Base-by-base conservation (phyloP, 2,797 vertebrate genomes). In the Geotrypetes seraphini region DNA sequence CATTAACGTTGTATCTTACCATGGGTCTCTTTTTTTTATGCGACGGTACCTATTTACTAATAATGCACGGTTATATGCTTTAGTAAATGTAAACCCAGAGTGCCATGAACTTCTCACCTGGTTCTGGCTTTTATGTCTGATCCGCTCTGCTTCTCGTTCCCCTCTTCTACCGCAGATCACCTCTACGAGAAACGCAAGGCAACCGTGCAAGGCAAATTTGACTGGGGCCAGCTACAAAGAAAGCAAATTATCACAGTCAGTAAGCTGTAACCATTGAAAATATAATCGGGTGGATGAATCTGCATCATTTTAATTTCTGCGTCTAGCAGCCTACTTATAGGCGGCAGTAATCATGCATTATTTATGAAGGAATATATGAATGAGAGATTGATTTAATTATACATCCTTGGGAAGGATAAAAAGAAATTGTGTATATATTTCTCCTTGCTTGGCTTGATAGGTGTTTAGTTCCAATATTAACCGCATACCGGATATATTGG, bases 371-470 rank as follows among this genome's bases (percentile, higher is more conserved):
- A 26, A 32, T 26, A 6, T n/a, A 25, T 12, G n/a, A 17, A 12
- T 16, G 31, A n/a, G 26, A 5, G 8, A 3, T 7, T 0, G 1
- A n/a, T 5, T 0, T 3, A 1, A 2, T 1, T 3, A 4, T 10
- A 0, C 1, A 0, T 1, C 1, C 10, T 1, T 4, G 12, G 10
- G 11, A 9, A 10, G 7, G 26, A 3, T 2, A n/a, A 8, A 3
- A 4, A 2, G 22, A 8, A n/a, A 25, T 2, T 4, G 12, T 5
- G 26, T 5, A 4, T 1, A 2, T 7, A 15, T 27, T 2, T 11
- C 1, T 2, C 13, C 6, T 1, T 0, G 2, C 7, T 13, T 28
- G 3, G 3, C 20, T 19, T 12, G 1, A 3, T 15, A 0, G 0
- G 12, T 1, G 4, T 5, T 6, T 3, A 10, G 22, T 7, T 45